phyloP scores from a whole-genome alignment of 2,888 invertebrate species.

The Altica lythri region DNA sequence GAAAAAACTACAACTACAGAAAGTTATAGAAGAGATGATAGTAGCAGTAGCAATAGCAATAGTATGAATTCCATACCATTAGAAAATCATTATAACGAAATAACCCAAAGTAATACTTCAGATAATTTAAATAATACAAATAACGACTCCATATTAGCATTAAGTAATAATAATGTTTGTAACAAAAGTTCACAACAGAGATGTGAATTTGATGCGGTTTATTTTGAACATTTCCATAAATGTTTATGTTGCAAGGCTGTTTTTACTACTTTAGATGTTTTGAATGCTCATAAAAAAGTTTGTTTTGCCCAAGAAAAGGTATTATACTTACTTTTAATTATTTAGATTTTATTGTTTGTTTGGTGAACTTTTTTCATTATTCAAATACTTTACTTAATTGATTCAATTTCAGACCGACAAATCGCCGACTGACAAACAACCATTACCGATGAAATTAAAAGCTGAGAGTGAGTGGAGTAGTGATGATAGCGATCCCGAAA shows the following conservation, averaged over 20 bases:
- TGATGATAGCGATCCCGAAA: conserved; percentile 41
- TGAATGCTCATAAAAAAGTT: conserved; percentile 52
- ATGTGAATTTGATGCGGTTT: conserved; percentile 53
- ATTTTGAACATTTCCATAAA: conserved; percentile 55
- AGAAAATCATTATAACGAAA: conserved; percentile 27
- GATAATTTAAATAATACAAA: conserved; percentile 21
- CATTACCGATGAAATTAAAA: conserved; percentile 27
- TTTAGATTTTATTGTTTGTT: background rate
- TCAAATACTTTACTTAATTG: background rate
- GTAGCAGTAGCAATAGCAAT: conserved; percentile 25
- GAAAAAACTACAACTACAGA: conserved; percentile 13
- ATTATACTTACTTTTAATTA: conserved; percentile 3
- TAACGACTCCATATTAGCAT: conserved; percentile 23
- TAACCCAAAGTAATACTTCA: conserved; percentile 22
- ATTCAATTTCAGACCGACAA: conserved; percentile 30
- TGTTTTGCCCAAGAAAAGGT: conserved; percentile 28
- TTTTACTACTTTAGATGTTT: conserved; percentile 58
- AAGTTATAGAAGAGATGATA: conserved; percentile 23
- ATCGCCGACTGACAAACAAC: conserved; percentile 33
- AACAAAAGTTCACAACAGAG: conserved; percentile 52
- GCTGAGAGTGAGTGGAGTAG: conserved; percentile 36
- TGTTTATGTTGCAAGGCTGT: conserved; percentile 56
- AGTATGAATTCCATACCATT: conserved; percentile 25
- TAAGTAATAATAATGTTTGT: conserved; percentile 50
- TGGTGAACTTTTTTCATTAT: background rate